These are phyloP conservation scores for Ptilodon capucinus DNA, from an alignment of 2,888 invertebrate genomes.

Conservation along the genomic window DNA sequence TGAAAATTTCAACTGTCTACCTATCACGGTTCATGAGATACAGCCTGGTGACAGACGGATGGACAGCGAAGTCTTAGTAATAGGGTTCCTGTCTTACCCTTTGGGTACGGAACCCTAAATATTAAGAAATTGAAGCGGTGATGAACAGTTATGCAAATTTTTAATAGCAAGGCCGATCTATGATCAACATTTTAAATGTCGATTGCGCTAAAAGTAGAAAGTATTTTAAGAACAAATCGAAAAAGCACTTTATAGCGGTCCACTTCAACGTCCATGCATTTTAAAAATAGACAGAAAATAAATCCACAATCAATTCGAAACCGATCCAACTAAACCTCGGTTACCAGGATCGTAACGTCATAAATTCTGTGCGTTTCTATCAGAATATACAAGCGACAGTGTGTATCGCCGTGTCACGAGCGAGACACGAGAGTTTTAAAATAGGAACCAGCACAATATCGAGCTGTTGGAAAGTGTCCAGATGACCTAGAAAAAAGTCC, in stretches of 20 bases:
- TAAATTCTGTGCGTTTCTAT: conserved; percentile 29
- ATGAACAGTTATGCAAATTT: too few relatives aligned
- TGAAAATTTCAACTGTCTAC: too few relatives aligned
- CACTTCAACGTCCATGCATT: conserved; percentile 2
- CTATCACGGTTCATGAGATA: too few relatives aligned
- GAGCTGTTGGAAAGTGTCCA: conserved; percentile 54
- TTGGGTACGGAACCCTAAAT: too few relatives aligned
- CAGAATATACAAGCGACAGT: conserved; percentile 12
- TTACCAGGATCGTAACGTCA: conserved; percentile 23
- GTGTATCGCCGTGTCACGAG: conserved; percentile 24
- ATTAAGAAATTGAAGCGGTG: too few relatives aligned
- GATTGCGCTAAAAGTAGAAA: not conserved
- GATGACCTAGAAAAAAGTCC: conserved; percentile 64
- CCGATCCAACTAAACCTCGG: conserved; percentile 21
- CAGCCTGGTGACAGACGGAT: too few relatives aligned
- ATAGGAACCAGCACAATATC: conserved; percentile 31
- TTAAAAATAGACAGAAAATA: conserved; percentile 31
- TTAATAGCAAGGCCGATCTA: not conserved
- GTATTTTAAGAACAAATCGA: not conserved
- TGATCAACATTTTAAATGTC: not conserved
- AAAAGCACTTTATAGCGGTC: not conserved
- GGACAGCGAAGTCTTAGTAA: too few relatives aligned
- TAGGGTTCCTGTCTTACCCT: too few relatives aligned
- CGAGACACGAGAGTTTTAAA: conserved; percentile 26
- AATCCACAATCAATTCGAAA: conserved; percentile 37